Percentiles rank a stretch among this genome's conserved stretches.
Evolutionary conservation across 2,113 vertebrate genomes (phyloP).

Genomic region (Lepus europaeus): DNA sequence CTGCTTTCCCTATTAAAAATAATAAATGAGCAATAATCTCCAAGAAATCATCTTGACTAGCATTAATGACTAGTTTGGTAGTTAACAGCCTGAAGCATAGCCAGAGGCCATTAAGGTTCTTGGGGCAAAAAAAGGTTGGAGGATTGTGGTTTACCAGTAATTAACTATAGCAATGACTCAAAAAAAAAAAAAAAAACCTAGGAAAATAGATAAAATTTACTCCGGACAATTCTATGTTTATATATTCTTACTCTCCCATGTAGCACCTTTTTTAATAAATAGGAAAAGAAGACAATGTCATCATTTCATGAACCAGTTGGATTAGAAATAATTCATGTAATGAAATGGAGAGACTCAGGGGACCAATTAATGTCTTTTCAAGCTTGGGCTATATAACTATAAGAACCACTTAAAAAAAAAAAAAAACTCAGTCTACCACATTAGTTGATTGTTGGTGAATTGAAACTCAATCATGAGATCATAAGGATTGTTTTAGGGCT

Average conservation of each 20-base stretch:
- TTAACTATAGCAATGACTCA: conserved; percentile 59
- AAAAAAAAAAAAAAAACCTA: neutral
- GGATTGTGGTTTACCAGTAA: conserved; percentile 45
- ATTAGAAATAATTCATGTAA: conserved; percentile 63
- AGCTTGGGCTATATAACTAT: conserved; percentile 33
- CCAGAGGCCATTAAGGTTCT: conserved; percentile 32
- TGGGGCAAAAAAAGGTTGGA: neutral
- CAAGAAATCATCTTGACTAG: conserved; percentile 76
- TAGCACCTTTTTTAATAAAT: conserved; percentile 2
- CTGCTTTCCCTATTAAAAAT: neutral
- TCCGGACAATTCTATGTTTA: neutral
- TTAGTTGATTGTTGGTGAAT: conserved; percentile 76
- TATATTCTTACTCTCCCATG: neutral
- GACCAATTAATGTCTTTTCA: conserved; percentile 58
- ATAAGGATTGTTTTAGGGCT: conserved; percentile 78
- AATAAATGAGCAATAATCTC: conserved; percentile 49
- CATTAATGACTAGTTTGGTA: conserved; percentile 69
- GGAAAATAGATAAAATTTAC: conserved; percentile 46
- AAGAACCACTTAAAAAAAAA: conserved; percentile 20
- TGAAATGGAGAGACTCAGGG: conserved; percentile 43
- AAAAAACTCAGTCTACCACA: conserved; percentile 70
- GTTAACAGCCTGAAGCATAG: conserved; percentile 64
- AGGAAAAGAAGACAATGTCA: neutral
- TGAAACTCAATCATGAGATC: conserved; percentile 77
- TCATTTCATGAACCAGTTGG: neutral